These are phyloP conservation scores for Drosophila siamana DNA, from an alignment of 2,888 invertebrate genomes.

Conservation along the genomic window DNA sequence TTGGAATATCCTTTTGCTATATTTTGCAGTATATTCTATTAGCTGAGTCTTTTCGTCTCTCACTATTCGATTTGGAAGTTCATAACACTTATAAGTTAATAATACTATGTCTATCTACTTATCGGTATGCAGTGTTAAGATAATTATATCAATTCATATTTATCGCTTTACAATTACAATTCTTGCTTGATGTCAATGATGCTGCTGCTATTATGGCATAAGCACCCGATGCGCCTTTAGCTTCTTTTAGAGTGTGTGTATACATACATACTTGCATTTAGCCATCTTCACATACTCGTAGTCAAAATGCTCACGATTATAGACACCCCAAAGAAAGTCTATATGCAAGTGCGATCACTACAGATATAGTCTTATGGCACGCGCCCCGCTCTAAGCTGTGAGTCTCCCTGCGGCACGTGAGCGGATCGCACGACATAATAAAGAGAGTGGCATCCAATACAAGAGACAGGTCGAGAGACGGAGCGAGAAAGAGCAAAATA, in stretches of 20 bases:
- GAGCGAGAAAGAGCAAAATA: not conserved
- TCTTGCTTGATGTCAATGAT: not conserved
- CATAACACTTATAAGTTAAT: no score
- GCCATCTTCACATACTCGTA: not conserved
- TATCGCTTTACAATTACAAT: conserved; percentile 23
- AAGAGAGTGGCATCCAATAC: conserved; percentile 22
- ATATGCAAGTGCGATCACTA: conserved; percentile 57
- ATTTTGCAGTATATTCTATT: no score
- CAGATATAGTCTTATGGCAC: conserved; percentile 67
- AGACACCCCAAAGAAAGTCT: conserved; percentile 44
- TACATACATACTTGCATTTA: not conserved
- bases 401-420: conserved; percentile 61
- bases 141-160: conserved; percentile 56
- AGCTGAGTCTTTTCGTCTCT: no score
- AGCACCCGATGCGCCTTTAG: conserved; percentile 3
- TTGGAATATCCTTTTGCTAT: no score
- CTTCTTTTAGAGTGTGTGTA: conserved; percentile 37
- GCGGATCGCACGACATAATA: conserved; percentile 35
- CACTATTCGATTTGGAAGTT: no score
- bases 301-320: conserved; percentile 42
- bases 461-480: conserved; percentile 16
- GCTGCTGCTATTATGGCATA: not conserved
- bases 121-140: conserved; percentile 28
- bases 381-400: conserved; percentile 53
- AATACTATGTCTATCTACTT: conserved; percentile 9